Evolutionary conservation across 2,113 vertebrate genomes (phyloP).

Genomic region (Anoplopoma fimbria): DNA sequence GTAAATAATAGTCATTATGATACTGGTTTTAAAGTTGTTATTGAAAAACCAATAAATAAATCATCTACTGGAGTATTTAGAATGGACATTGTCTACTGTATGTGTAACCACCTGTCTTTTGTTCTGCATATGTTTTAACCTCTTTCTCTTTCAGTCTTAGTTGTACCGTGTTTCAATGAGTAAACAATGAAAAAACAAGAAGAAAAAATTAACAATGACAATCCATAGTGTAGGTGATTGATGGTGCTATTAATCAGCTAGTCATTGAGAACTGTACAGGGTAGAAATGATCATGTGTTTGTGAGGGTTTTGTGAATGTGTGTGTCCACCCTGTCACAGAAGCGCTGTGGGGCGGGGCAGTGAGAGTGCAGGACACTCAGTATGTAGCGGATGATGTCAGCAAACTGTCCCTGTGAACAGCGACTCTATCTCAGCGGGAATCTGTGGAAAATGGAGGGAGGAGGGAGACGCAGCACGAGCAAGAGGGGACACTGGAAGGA

Average conservation of each 20-base stretch:
- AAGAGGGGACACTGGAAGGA: constrained; percentile 81
- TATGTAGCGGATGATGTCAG: constrained; percentile 76
- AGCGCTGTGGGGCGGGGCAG: constrained; percentile 25
- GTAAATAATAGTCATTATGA: background rate
- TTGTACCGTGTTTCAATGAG: background rate
- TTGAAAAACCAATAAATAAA: background rate
- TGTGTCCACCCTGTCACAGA: constrained; percentile 24
- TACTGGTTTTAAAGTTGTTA: background rate
- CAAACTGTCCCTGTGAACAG: constrained; percentile 74
- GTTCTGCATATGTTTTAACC: background rate
- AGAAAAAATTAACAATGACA: background rate
- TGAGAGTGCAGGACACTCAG: constrained; percentile 42
- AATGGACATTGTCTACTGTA: background rate
- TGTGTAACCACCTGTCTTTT: background rate
- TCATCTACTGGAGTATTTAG: background rate
- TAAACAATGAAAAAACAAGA: background rate
- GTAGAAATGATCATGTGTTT: background rate
- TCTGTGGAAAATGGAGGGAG: constrained; percentile 83
- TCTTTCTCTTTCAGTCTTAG: background rate
- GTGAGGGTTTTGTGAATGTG: background rate
- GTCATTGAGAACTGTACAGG: background rate
- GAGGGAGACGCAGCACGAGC: constrained; percentile 64
- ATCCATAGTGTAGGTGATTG: background rate
- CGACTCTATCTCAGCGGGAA: constrained; percentile 80
- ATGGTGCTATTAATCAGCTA: background rate